phyloP scores from a whole-genome alignment of 1,140 invertebrate genomes.

The Drosophila melanogaster region DNA sequence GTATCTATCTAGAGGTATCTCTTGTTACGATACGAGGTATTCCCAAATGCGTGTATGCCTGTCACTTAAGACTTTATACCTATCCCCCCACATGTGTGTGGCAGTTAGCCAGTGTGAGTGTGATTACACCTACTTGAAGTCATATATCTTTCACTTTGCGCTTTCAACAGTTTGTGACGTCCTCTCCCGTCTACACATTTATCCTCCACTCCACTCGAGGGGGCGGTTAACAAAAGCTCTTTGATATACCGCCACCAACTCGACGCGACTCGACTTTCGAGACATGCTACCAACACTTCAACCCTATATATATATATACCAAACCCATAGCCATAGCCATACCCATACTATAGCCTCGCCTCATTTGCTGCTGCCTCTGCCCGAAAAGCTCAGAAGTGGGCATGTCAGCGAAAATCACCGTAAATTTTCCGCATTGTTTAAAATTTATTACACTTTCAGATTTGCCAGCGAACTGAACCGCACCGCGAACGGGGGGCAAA shows the following conservation, averaged over 20 bases:
- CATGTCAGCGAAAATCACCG: conserved; percentile 82
- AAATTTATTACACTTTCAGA: conserved; percentile 83
- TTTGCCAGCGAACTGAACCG: conserved; percentile 50
- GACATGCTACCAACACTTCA: conserved; percentile 69
- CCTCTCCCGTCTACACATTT: conserved; percentile 67
- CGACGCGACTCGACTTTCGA: conserved; percentile 49
- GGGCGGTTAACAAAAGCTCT: conserved; percentile 69
- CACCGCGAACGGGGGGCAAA: neutral
- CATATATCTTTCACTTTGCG: conserved; percentile 82
- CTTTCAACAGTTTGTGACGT: conserved; percentile 82
- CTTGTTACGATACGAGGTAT: neutral
- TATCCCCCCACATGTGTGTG: conserved; percentile 27
- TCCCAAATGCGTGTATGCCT: neutral
- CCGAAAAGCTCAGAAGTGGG: conserved; percentile 77
- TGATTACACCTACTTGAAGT: conserved; percentile 82
- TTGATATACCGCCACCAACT: conserved; percentile 72
- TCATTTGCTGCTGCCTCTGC: conserved; percentile 28
- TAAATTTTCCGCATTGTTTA: conserved; percentile 83
- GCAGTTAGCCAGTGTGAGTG: conserved; percentile 49
- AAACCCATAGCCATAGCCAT: neutral
- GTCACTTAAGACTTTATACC: conserved; percentile 4
- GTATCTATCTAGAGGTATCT: neutral
- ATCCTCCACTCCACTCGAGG: conserved; percentile 47
- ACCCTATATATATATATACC: conserved; percentile 16
- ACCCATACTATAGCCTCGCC: neutral